Evolutionary conservation across 64 coral and sea anemone genomes (phyloP).

Genomic region (Hydrozoanthus tunicans): DNA sequence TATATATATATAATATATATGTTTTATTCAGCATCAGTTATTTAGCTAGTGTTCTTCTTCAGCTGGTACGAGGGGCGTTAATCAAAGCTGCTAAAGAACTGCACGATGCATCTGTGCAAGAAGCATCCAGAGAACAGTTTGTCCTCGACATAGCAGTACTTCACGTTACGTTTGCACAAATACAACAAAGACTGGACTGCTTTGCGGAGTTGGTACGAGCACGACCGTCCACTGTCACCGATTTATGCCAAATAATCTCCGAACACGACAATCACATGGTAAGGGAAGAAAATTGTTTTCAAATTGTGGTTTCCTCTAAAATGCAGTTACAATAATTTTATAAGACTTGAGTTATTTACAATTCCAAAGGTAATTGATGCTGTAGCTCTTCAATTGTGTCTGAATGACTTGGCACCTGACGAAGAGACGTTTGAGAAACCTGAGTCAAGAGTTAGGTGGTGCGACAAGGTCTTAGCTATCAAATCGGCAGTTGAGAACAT

Average conservation of each 20-base stretch:
- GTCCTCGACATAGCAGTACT: conserved; percentile 61
- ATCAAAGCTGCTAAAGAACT: conserved; percentile 49
- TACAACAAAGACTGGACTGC: conserved; percentile 56
- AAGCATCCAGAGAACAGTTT: conserved; percentile 20
- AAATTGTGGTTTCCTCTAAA: not conserved
- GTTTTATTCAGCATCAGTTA: too few relatives aligned
- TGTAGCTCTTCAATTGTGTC: conserved; percentile 47
- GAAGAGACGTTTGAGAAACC: not conserved
- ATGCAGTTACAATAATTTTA: not conserved
- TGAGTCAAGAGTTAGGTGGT: conserved; percentile 46
- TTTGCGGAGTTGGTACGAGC: conserved; percentile 54
- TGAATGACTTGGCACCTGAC: conserved; percentile 31
- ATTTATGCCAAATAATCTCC: not conserved
- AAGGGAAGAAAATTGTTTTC: not conserved
- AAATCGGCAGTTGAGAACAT: conserved; percentile 65
- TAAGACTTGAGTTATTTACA: not conserved
- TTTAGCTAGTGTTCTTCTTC: not conserved
- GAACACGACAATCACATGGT: conserved; percentile 54
- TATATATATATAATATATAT: too few relatives aligned
- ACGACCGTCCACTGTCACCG: conserved; percentile 8
- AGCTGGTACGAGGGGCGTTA: conserved; percentile 57
- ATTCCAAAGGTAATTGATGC: conserved; percentile 56
- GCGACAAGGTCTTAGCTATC: conserved; percentile 57
- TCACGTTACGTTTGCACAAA: conserved; percentile 68
- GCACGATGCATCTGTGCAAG: not conserved